phyloP scores from a whole-genome alignment of 1,140 invertebrate genomes.

The Linepithema humile region DNA sequence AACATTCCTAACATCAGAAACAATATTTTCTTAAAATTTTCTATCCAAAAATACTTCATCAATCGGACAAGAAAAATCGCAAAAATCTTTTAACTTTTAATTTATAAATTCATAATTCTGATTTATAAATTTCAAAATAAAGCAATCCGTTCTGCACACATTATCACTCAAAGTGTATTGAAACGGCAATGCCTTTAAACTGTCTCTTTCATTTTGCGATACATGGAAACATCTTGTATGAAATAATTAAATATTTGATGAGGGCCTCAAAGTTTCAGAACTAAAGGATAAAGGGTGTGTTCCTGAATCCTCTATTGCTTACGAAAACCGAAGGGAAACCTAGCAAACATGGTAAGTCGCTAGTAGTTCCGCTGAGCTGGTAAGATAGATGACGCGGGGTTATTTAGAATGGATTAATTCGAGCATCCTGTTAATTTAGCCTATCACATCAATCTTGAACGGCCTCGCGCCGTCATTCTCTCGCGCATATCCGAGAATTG shows the following conservation, averaged over 20 bases:
- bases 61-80: too few relatives aligned
- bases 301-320: slow-evolving; percentile 16
- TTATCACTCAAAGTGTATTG: too few relatives aligned
- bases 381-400: slow-evolving; percentile 69
- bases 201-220: neutral
- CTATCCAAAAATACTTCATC: too few relatives aligned
- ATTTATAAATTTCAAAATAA: too few relatives aligned
- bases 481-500: slow-evolving; percentile 5
- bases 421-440: slow-evolving; percentile 74
- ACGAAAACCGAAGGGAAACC: neutral
- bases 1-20: too few relatives aligned
- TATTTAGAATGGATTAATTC: slow-evolving; percentile 74
- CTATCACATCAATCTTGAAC: slow-evolving; percentile 69
- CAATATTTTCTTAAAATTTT: too few relatives aligned
- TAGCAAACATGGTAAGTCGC: neutral
- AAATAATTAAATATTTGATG: slow-evolving; percentile 28
- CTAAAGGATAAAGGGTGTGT: neutral
- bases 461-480: slow-evolving; percentile 14
- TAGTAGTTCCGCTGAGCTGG: slow-evolving; percentile 36
- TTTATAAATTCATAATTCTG: too few relatives aligned
- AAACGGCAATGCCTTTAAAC: too few relatives aligned
- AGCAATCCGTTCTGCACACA: too few relatives aligned
- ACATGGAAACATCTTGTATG: neutral
- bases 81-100: too few relatives aligned
- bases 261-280: neutral